Evolutionary conservation across 2,797 vertebrate genomes (phyloP), one percentile per base, ranked within the genome.

Genomic region (Artibeus lituratus): DNA sequence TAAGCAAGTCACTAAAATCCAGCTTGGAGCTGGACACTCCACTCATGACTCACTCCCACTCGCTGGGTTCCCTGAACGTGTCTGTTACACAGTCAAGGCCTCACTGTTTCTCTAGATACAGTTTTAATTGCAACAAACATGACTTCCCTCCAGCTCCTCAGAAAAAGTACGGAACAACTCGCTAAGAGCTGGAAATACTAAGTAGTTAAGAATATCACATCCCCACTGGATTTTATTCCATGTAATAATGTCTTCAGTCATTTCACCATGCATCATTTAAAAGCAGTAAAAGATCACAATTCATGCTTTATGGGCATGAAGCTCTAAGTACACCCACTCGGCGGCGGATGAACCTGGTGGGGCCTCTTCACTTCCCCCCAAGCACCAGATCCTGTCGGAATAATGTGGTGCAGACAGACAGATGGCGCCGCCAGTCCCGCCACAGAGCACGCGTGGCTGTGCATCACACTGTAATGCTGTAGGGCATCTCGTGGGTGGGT

Each of bases 251-350:
- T 92, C 88, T 83, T 96, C 90, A 89, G 76, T 92, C 95, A 96
- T 88, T 95, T 91, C 51, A 96, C 93, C 84, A 47, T 35, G 57
- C 55, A 86, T 95, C 96, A 94, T 95, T 94, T 92, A 69, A 96
- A 73, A 80, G 83, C 49, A 84, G 39, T 87, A 85, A 97, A 94
- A 89, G 44, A 70, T 47, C 88, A 83, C 51, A 51, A 73, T 81
- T 87, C 80, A 77, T 77, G 44, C 76, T 91, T 91, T 57, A 72
- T 29, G 35, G 83, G 59, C 72, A 57, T 15, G 42, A 69, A 95
- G 72, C 4, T 11, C 35, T 93, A 53, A 87, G 86, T 39, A 69
- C 51, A 55, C 26, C 84, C 65, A 35, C 59, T 32, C 65, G 83
- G 39, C 26, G 15, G 37, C 89, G 73, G 65, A 42, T 77, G 88